Base-by-base conservation (phyloP, 2,797 vertebrate genomes). In the Siniperca obscura region DNA sequence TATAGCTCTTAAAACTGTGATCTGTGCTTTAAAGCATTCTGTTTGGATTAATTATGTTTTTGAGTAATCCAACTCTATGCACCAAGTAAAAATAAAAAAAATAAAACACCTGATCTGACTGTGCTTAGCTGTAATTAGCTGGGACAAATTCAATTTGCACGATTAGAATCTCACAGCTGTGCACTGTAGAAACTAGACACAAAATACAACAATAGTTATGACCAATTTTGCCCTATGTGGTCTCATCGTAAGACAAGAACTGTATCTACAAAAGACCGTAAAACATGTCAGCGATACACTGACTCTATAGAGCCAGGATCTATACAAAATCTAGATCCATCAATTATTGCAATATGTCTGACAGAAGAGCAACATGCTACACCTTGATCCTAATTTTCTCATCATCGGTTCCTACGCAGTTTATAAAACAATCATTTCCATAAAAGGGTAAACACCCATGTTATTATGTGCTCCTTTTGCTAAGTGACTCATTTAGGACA, bases 361-460 rank as follows among this genome's bases (percentile, higher is more conserved):
- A 30, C 5, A 44, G 21, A 55, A 52, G 56, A 36, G 14, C 9
- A 75, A 27, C 19, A 25, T 30, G 22, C 7, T 22, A 30, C 27
- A 46, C 48, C 3, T 22, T 64, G 42, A 70, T 27, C 17, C 38
- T 5, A 38, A 38, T n/a, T 36, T 71, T 40, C 3, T 65, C 21
- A 72, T 40, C 19, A 65, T 46, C 16, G 46, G 50, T 59, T 61
- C 9, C 8, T 30, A 21, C 1, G 0, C 40, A 46, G 22, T 44
- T 65, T 17, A 25, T 8, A 13, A 40, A 76, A 50, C 34, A 34
- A 10, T 60, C 0, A 65, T 46, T 25, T 64, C 6, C 5, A 50
- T 46, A 7, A 0, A 53, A 11, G 59, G 57, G 57, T 78, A 80
- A 60, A 88, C 78, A 81, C 38, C 21, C 34, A 34, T 42, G 61